Evolutionary conservation across 1,140 invertebrate genomes (phyloP), one percentile per base, ranked within the genome.

Genomic region (Papilio polytes): DNA sequence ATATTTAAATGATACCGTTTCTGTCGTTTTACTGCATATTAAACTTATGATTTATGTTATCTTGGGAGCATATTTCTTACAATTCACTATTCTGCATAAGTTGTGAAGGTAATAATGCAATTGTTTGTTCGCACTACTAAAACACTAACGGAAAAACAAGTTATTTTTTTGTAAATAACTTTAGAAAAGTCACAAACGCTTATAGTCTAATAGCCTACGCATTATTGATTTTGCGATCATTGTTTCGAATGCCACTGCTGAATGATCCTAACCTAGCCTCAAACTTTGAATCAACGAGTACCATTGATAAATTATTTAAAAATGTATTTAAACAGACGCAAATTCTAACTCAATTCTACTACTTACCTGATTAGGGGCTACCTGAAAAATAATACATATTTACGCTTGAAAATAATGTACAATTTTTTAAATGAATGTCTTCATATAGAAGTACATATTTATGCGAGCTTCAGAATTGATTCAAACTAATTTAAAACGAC

Each of bases 361-460:
- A 6, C 63, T 70, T 70, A 70, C 63, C 63, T 70, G 26, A 31
- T 70, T 70, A 70, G 63, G 63, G 12, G 15, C 3, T 70, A 70
- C 63, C 63, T 70, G 63, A 31, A 70, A 70, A 31, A 12, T 70
- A 70, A 70, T 36, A 70, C 26, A 70, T 70, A 70, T 70, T 70
- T 31, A 7, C 12, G 26, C 26, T 70, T 36, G 26, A 31, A 22
- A 26, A 48, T 13, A 15, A 41, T 41, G 36, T n/a, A n/a, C n/a
- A n/a, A n/a, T n/a, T n/a, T n/a, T n/a, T n/a, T n/a, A n/a, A n/a
- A n/a, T n/a, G n/a, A n/a, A n/a, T n/a, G n/a, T n/a, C n/a, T n/a
- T n/a, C n/a, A n/a, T n/a, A n/a, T n/a, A n/a, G n/a, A n/a, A n/a
- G n/a, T n/a, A n/a, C 6, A 8, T 8, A 41, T 41, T 41, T 41